A percentile compares a stretch with the other conserved stretches of the same genome.
Conservation (phyloP, 2,888 invertebrate genomes). For the Pogonocherus hispidulus region DNA sequence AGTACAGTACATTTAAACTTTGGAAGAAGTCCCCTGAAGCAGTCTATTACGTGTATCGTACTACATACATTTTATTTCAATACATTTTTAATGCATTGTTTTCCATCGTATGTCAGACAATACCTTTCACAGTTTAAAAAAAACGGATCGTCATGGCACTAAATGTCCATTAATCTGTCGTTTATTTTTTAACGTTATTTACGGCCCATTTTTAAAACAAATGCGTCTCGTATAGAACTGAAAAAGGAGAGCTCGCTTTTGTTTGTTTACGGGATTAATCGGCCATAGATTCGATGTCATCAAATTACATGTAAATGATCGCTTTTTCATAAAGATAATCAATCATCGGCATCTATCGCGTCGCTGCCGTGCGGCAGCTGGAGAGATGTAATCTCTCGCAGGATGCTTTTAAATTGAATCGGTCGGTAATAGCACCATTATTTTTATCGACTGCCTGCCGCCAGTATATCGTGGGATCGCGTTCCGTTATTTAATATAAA, state of each 20-base stretch:
- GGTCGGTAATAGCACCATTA: not conserved
- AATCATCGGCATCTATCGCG: conserved; percentile 37
- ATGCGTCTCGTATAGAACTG: conserved; percentile 3
- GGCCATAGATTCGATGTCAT: conserved; percentile 39
- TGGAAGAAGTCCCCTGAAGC: too few relatives aligned
- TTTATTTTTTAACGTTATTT: conserved; percentile 9
- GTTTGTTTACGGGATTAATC: conserved; percentile 44
- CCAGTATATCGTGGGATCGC: not conserved
- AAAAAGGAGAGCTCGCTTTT: conserved; percentile 27
- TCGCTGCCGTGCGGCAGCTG: not conserved
- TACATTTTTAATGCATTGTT: not conserved
- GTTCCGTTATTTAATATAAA: not conserved
- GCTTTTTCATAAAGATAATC: conserved; percentile 48
- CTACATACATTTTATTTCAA: not conserved
- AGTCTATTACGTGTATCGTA: too few relatives aligned
- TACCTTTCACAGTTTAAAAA: not conserved
- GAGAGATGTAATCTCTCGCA: conserved; percentile 11
- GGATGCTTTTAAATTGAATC: conserved; percentile 18
- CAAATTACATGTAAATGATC: conserved; percentile 45
- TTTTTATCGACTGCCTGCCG: conserved; percentile 3
- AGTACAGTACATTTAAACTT: too few relatives aligned
- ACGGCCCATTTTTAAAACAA: conserved; percentile 12
- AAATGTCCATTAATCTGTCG: not conserved
- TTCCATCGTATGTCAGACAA: not conserved
- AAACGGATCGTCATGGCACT: not conserved